Base-by-base conservation (phyloP, 2,797 vertebrate genomes). In the Trachops cirrhosus region DNA sequence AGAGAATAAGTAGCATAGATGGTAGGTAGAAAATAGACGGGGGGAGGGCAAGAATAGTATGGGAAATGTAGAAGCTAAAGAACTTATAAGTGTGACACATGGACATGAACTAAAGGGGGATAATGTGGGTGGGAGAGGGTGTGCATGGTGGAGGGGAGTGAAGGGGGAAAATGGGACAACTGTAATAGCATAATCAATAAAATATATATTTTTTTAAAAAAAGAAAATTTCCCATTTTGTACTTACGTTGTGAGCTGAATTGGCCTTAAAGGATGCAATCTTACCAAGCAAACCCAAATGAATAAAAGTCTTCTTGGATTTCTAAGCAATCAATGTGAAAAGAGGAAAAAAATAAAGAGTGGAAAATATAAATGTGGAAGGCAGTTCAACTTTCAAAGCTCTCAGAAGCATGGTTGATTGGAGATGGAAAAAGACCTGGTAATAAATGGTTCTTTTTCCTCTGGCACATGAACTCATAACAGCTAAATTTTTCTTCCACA, bases 241-340 rank as follows among this genome's bases (percentile, higher is more conserved):
- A 64, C 16, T 83, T 82, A 37, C 0, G 50, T 44, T 88, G 32
- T 80, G 79, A 93, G 41, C 52, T 71, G 46, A 90, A 52, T 77
- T 95, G 85, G 26, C 41, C 80, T 96, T 95, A 86, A 71, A 95
- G 73, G 48, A 85, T 89, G 71, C 21, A 92, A 87, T 97, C 92
- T 97, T 92, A 54, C 78, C 29, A 89, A 91, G 77, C 41, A 94
- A 92, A 84, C 87, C 90, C 92, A 90, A 89, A 79, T 77, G 46
- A 86, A 90, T 77, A 93, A 86, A 96, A 87, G 92, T 91, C 59
- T 91, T 80, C 44, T 29, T 92, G 46, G 46, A 79, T 92, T 96
- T 96, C 64, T 68, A 82, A 92, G 79, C 64, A 95, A 57, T 90
- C 19, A 86, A 83, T 90, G 79, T 90, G 79, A 50, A 80, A 34